Evolutionary conservation across 2,113 vertebrate genomes (phyloP).

Genomic region (Corvus hawaiiensis): DNA sequence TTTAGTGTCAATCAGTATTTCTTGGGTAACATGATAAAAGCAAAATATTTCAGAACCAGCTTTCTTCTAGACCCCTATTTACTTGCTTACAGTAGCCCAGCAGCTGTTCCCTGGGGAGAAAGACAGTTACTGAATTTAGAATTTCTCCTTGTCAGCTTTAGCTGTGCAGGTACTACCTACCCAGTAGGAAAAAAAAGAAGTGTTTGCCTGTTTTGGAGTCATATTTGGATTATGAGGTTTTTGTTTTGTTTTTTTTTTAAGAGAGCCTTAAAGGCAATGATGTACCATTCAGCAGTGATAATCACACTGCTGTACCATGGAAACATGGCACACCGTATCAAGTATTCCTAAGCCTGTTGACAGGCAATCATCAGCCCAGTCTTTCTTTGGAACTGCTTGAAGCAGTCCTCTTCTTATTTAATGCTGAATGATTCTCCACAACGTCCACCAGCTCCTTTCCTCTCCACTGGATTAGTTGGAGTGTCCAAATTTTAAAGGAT

Average conservation of each 20-base stretch:
- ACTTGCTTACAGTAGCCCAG: not conserved
- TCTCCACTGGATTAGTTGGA: not conserved
- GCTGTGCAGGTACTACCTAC: not conserved
- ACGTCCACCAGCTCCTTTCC: not conserved
- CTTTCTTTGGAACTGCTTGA: not conserved
- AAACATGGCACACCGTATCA: not conserved
- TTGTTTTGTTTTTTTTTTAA: not conserved
- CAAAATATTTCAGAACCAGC: not conserved
- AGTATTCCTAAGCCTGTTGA: not conserved
- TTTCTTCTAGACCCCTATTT: not conserved
- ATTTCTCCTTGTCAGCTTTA: not conserved
- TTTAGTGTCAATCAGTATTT: not conserved
- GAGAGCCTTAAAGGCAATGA: not conserved
- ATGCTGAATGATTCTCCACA: not conserved
- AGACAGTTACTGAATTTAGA: not conserved
- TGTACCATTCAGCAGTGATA: not conserved
- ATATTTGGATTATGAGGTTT: not conserved
- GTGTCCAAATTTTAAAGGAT: not conserved
- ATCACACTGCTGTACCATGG: not conserved
- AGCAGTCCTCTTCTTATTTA: not conserved
- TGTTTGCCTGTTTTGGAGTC: not conserved
- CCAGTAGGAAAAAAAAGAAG: not conserved
- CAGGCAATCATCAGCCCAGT: not conserved
- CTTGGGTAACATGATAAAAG: not conserved
- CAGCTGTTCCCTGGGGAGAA: not conserved